Evolutionary conservation across 2,113 vertebrate genomes (phyloP), one percentile per base, ranked within the genome.

Genomic region (Hydropotes inermis): DNA sequence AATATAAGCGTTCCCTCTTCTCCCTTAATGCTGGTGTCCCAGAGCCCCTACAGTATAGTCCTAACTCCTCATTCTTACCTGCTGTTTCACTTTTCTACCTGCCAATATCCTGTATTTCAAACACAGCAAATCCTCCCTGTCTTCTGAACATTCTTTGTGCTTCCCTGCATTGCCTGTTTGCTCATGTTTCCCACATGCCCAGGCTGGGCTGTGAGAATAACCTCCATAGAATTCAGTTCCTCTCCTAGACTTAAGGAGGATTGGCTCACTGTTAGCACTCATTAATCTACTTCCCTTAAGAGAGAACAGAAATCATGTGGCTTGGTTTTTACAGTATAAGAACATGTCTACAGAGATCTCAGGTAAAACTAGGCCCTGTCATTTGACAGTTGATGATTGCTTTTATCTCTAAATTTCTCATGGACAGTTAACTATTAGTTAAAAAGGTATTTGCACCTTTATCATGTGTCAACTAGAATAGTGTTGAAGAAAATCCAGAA

Each of bases 401-500:
- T 92, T 93, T 82, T 86, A 30, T 95, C 2, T 91, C 23, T 96
- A 96, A 33, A 25, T 97, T 89, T 97, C 19, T 94, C 1, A 3
- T 85, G 9, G 11, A 92, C 47, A 82, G 33, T 96, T 19, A 61
- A 61, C 92, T 91, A 7, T 92, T 74, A 97, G 64, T 93, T 98
- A 82, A 88, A 96, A 95, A 87, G 91, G 57, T 93, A 76, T 43
- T 94, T 87, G 64, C 25, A 45, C 5, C 6, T 85, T 86, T 45
- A 70, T 97, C 14, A 14, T 33, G 27, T 94, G 45, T 50, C 98
- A 95, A 33, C 79, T 74, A 97, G 94, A 89, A 11, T 90, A 93
- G 25, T 88, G 78, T 16, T 94, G 16, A 86, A 96, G n/a, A 87
- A 97, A 98, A 95, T 64, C 64, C 21, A 98, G 89, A 67, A 9